These are phyloP conservation scores for Premnoplex brunnescens DNA, from an alignment of 2,797 vertebrate genomes.

Conservation along the genomic window DNA sequence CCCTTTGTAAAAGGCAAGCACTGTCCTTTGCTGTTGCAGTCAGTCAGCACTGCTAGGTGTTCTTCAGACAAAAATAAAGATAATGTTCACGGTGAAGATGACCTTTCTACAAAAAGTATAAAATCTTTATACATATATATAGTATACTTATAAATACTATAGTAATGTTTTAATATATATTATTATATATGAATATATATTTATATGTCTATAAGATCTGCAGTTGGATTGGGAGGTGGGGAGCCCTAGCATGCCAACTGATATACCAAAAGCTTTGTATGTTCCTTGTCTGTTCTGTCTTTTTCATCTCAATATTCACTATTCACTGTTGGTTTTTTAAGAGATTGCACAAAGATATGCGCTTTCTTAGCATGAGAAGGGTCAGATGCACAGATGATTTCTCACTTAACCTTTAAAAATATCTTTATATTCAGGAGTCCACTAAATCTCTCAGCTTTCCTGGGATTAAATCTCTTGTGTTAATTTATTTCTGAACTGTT, in stretches of 20 bases:
- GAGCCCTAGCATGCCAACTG: background rate
- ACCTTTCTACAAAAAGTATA: background rate
- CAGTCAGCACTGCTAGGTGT: background rate
- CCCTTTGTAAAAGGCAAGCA: background rate
- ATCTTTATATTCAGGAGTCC: background rate
- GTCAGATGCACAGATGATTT: background rate
- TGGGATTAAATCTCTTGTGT: background rate
- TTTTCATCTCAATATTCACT: background rate
- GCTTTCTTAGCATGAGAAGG: background rate
- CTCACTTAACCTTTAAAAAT: background rate
- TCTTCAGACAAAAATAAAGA: background rate
- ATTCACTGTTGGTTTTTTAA: background rate
- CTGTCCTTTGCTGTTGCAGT: background rate
- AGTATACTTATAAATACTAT: background rate
- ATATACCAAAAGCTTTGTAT: background rate
- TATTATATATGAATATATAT: background rate
- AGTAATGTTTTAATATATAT: background rate
- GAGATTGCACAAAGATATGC: background rate
- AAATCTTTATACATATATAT: background rate
- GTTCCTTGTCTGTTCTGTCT: background rate
- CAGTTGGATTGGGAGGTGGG: background rate
- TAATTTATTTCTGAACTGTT: conserved; percentile 1
- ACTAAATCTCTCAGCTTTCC: background rate
- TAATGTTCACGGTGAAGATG: background rate
- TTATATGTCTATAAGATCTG: background rate